Base-by-base conservation (phyloP, 2,888 invertebrate genomes). In the Drosophila sordidula region DNA sequence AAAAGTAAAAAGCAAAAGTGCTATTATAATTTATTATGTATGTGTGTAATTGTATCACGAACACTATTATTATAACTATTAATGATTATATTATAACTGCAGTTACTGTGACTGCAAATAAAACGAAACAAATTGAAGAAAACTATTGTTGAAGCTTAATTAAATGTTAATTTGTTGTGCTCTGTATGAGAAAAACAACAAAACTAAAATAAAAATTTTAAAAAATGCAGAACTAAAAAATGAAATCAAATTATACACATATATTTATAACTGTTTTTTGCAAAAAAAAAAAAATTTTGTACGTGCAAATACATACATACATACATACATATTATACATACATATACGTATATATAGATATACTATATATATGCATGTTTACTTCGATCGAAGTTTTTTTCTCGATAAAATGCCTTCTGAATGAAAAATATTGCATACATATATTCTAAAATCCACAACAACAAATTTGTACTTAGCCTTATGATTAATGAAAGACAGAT, bases 21-120 rank as follows among this genome's bases (percentile, higher is more conserved):
- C 75, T 78, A 76, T 78, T 80, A 73, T 78, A 47, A 82, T 78
- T 81, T 80, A 77, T 70, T 68, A 45, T 70, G 66, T 73, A 58
- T 68, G 58, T 65, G 42, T 50, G 46, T 73, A 59, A 32, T 26
- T 59, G 50, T 56, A 66, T 25, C 32, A 47, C 34, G 38, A 71
- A 29, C 59, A 66, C 64, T 45, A 59, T 55, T 63, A 66, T 54
- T 63, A 55, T 45, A 65, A 61, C 47, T 50, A 46, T 66, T 32
- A 42, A 42, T 51, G 34, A 70, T 65, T 32, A 63, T 46, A 62
- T 70, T 44, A 56, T 51, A 44, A 59, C 18, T 59, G 77, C 70
- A 71, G 58, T 61, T 77, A 57, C 61, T 80, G 69, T 70, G 68
- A 57, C 75, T 64, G 67, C 73, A 71, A 80, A 78, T 64, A 78